Evolutionary conservation across 2,797 vertebrate species (phyloP), one percentile per base, ranked within the genome.

Genomic region (Chanos chanos): DNA sequence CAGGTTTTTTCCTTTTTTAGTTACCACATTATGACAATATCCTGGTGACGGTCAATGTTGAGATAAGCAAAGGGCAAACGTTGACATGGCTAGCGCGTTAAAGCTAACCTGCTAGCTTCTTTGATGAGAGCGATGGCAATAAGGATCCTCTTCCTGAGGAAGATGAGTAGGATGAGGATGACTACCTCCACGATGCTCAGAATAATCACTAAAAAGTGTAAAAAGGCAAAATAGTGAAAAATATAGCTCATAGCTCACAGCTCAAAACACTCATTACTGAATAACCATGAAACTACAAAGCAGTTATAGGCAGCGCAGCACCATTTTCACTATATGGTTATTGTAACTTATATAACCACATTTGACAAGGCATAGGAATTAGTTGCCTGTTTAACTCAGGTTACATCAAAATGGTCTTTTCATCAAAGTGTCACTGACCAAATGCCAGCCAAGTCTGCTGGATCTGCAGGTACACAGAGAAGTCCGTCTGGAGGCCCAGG

Each of bases 361-460:
- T n/a, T n/a, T n/a, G n/a, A n/a, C n/a, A n/a, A n/a, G n/a, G n/a
- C n/a, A n/a, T n/a, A n/a, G n/a, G n/a, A n/a, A n/a, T n/a, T n/a
- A n/a, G n/a, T n/a, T n/a, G n/a, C n/a, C n/a, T n/a, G n/a, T n/a
- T n/a, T n/a, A n/a, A n/a, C n/a, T n/a, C n/a, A n/a, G n/a, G n/a
- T n/a, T n/a, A n/a, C n/a, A n/a, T n/a, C n/a, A n/a, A n/a, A n/a
- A n/a, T n/a, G n/a, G n/a, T n/a, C n/a, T n/a, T n/a, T 13, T 8
- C 33, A n/a, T 13, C 15, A 34, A n/a, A n/a, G n/a, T n/a, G n/a
- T n/a, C 8, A 68, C 94, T 80, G 61, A 98, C 96, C 77, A 85
- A 99, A 97, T 0, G 93, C 94, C 80, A 98, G 77, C 96, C 96
- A 99, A 0, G 96, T 99, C 85, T 98, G 94, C 37, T 78, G 83